Conservation (phyloP, 2,888 invertebrate genomes). For the Drosophila paracracens region DNA sequence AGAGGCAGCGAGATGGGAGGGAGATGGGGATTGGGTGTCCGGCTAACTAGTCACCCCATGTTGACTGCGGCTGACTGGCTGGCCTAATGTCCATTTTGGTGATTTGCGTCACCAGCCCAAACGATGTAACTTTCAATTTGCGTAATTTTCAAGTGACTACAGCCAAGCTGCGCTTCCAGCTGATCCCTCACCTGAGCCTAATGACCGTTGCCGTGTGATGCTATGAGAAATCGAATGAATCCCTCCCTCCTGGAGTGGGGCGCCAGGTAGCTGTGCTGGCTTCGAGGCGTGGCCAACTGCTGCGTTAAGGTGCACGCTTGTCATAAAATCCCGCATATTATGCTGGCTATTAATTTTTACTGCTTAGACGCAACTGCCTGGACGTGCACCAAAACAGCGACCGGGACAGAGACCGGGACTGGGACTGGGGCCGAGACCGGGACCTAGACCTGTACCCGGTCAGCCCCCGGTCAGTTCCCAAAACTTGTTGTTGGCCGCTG, state of each 20-base stretch:
- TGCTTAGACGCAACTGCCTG: slow-evolving; percentile 63
- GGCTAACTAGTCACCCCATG: slow-evolving; percentile 20
- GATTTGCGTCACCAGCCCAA: slow-evolving; percentile 45
- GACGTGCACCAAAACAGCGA: slow-evolving; percentile 8
- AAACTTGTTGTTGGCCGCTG: slow-evolving; percentile 35
- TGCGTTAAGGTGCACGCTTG: slow-evolving; percentile 76
- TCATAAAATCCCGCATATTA: slow-evolving; percentile 82
- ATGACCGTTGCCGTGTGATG: slow-evolving; percentile 65
- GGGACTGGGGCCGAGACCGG: neutral
- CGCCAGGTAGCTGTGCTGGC: slow-evolving; percentile 5
- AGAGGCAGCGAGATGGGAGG: neutral
- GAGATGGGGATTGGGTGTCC: neutral
- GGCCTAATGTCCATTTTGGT: slow-evolving; percentile 50
- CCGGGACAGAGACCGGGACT: neutral
- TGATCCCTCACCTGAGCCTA: slow-evolving; percentile 77
- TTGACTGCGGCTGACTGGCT: slow-evolving; percentile 11
- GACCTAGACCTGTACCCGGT: slow-evolving; percentile 1
- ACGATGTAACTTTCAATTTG: slow-evolving; percentile 79
- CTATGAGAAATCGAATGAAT: slow-evolving; percentile 53
- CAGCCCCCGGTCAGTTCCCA: slow-evolving; percentile 25
- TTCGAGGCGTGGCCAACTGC: slow-evolving; percentile 57
- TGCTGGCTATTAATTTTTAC: slow-evolving; percentile 82
- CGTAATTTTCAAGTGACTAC: slow-evolving; percentile 72
- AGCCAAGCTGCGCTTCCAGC: slow-evolving; percentile 51
- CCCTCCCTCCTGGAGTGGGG: slow-evolving; percentile 1